These are phyloP conservation scores for Merops nubicus DNA, from an alignment of 2,113 vertebrate species.

Conservation along the genomic window DNA sequence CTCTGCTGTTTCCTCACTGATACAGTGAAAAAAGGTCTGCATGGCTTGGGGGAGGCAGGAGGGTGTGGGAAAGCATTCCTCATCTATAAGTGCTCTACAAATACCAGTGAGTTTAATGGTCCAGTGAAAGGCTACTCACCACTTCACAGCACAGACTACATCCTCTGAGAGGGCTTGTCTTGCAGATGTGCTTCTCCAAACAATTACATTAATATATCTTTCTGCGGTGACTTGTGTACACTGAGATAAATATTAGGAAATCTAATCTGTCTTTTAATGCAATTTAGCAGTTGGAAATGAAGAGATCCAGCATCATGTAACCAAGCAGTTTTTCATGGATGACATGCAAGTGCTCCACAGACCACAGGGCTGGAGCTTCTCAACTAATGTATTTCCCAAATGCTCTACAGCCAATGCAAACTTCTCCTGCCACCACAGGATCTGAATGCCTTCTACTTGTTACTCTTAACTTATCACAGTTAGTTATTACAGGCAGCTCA, in stretches of 20 bases:
- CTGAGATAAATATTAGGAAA: not conserved
- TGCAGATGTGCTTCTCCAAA: not conserved
- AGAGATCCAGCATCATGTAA: not conserved
- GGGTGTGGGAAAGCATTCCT: not conserved
- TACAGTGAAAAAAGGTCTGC: not conserved
- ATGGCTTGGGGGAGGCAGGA: not conserved
- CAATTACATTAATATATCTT: not conserved
- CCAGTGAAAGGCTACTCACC: not conserved
- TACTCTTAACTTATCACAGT: not conserved
- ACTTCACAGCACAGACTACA: not conserved
- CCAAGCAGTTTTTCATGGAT: not conserved
- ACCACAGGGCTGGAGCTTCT: not conserved
- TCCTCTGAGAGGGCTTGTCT: not conserved
- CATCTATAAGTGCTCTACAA: not conserved
- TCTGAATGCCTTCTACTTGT: not conserved
- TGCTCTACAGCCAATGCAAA: not conserved
- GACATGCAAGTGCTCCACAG: not conserved
- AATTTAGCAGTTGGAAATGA: not conserved
- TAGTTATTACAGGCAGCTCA: not conserved
- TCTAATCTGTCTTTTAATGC: not conserved
- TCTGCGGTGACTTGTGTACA: not conserved
- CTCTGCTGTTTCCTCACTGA: not conserved
- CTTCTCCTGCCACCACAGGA: fast-evolving
- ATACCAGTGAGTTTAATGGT: not conserved
- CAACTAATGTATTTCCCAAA: not conserved